Evolutionary conservation across 1,140 invertebrate species (phyloP), one percentile per base, ranked within the genome.

Genomic region (Platorchestia sp.): DNA sequence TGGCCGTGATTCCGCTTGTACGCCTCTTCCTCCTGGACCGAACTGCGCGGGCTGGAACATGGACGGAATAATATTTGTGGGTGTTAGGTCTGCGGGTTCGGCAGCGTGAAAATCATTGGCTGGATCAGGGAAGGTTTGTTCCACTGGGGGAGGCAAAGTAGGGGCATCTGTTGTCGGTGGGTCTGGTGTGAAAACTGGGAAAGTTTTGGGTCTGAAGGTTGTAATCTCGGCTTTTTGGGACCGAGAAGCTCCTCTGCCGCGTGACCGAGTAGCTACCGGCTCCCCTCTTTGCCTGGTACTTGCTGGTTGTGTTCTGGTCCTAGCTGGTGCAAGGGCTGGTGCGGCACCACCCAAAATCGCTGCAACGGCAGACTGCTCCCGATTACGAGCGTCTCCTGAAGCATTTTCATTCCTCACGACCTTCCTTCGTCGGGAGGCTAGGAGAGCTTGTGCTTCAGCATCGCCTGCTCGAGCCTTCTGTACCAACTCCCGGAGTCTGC

Each of bases 401-500:
- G 10, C 95, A 95, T 40, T 47, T 40, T 93, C 45, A 0, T 44
- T 93, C 91, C 91, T 45, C 3, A 93, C 45, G 45, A 93, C 91
- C 14, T 51, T 41, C n/a, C 95, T 95, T 86, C 96, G 95, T 41
- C 95, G 95, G n/a, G 95, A 91, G 36, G 95, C 95, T 22, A 96
- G 95, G 7, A 91, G 91, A 45, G 47, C 42, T 47, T 95, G 95
- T 7, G 96, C 96, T n/a, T 90, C 95, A 0, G 86, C 27, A 95
- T 96, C 96, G 0, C 96, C 96, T 51, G 86, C 59, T n/a, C 96
- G 91, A 0, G 96, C 96, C 42, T 59, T 93, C 45, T 91, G 86
- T 16, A 95, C 95, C 45, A 96, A 89, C 53, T 95, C 96, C 5
- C 95, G 95, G 86, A 96, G 87, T 53, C 95, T 95, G 16, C 45